Evolutionary conservation across 2,797 vertebrate species (phyloP).

Genomic region (Gymnoscopelus braueri): DNA sequence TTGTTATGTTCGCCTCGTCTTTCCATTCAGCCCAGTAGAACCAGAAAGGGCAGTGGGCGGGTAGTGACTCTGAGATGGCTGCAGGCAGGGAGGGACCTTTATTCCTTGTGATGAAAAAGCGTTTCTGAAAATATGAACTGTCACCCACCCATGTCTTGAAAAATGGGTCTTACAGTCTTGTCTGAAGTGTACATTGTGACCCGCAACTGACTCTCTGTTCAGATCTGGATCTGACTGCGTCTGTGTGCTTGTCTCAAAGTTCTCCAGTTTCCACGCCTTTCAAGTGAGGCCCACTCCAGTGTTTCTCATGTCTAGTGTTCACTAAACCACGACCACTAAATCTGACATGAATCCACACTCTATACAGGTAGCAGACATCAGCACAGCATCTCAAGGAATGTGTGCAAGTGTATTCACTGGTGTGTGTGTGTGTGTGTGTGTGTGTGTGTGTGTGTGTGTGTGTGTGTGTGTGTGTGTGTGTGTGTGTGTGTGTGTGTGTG

Average conservation of each 20-base stretch:
- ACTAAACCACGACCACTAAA: too few species aligned
- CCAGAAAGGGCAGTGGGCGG: slow-evolving; percentile 48
- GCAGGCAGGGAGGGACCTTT: slow-evolving; percentile 34
- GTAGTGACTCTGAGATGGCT: slow-evolving; percentile 29
- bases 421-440: neutral
- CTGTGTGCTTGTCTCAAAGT: neutral
- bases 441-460: neutral
- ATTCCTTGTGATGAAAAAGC: slow-evolving; percentile 54
- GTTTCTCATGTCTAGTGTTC: too few species aligned
- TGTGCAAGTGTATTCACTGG: too few species aligned
- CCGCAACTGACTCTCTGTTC: slow-evolving; percentile 19
- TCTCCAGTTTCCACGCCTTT: neutral
- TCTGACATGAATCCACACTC: too few species aligned
- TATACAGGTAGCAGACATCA: too few species aligned
- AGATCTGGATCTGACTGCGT: neutral
- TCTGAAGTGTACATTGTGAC: slow-evolving; percentile 39
- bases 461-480: too few species aligned
- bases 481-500: too few species aligned
- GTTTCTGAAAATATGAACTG: slow-evolving; percentile 60
- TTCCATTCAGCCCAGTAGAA: slow-evolving; percentile 49
- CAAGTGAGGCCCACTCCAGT: too few species aligned
- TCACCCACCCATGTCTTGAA: slow-evolving; percentile 52
- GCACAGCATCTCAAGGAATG: too few species aligned
- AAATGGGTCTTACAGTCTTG: slow-evolving; percentile 48
- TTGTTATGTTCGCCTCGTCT: slow-evolving; percentile 58